Base-by-base conservation (phyloP, 2,888 invertebrate species). In the Volucella bombylans region DNA sequence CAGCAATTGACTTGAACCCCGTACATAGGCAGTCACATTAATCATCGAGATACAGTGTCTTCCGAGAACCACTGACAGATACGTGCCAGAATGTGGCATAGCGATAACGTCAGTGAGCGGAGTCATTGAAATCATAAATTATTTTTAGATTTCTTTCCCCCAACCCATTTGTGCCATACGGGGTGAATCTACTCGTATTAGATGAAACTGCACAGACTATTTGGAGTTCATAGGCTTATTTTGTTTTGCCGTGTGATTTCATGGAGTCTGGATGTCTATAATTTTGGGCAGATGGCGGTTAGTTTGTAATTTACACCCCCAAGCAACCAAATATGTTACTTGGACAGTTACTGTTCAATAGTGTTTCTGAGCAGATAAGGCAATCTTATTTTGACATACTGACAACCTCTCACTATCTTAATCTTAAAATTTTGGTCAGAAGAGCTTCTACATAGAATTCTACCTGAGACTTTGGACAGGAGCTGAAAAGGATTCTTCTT, bases 111-210 rank as follows among this genome's bases (percentile, higher is more conserved):
- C 23, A 31, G 4, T 6, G 31, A 31, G 38, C 2, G 11, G 18
- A 73, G 72, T 73, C 55, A 64, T 74, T 74, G 73, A 74, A 65
- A 74, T 74, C 73, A 74, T 55, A 41, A 57, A 31, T 15, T 74
- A 74, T 65, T 65, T 65, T 55, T 74, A 65, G 72, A 72, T n/a
- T 15, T 39, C 15, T 43, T 10, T 31, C 6, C 31, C 6, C 2
- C 31, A 6, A 1, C 31, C 18, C 18, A 49, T 69, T n/a, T 11
- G 15, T 15, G 9, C 2, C 23, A 39, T 15, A 41, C 41, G 57
- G 57, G 57, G 49, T 64, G 31, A 38, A 12, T 38, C 47, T 23
- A n/a, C n/a, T n/a, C n/a, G n/a, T n/a, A 1, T 6, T 31, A 14
- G 31, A 49, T 11, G 14, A 3, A 49, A 9, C 23, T 39, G 50